phyloP scores from a whole-genome alignment of 2,797 vertebrate species.

The Mormyrus hasselquistii region DNA sequence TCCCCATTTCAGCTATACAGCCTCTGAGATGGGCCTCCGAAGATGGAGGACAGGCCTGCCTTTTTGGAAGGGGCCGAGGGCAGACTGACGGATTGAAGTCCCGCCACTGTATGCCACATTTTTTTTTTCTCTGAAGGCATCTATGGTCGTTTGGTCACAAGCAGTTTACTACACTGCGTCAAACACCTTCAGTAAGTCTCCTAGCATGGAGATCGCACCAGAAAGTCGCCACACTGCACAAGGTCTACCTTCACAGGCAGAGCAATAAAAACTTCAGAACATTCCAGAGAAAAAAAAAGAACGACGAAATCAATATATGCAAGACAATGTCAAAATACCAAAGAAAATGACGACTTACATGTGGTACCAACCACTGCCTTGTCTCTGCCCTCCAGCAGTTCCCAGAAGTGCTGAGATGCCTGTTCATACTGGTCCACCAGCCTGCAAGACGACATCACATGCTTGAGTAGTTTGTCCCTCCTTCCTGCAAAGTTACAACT shows the following conservation, averaged over 20 bases:
- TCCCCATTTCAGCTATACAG: not conserved
- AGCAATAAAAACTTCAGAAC: not conserved
- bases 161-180: not conserved
- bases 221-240: not conserved
- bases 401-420: slow-evolving; percentile 88
- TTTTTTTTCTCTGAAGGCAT: not conserved
- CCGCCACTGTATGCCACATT: not conserved
- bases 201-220: not conserved
- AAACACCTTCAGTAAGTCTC: not conserved
- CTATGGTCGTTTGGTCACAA: not conserved
- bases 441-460: slow-evolving; percentile 49
- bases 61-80: not conserved
- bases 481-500: not conserved
- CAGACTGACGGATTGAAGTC: not conserved
- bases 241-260: not conserved
- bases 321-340: not conserved
- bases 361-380: slow-evolving; percentile 92
- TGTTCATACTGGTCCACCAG: slow-evolving; percentile 88
- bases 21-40: not conserved
- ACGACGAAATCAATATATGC: not conserved
- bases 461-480: not conserved
- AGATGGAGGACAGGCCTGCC: not conserved
- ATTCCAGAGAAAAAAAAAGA: not conserved
- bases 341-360: slow-evolving; percentile 66
- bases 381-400: slow-evolving; percentile 88